These are phyloP conservation scores for Pipistrellus pipistrellus DNA, from an alignment of 2,797 vertebrate genomes.

Conservation along the genomic window DNA sequence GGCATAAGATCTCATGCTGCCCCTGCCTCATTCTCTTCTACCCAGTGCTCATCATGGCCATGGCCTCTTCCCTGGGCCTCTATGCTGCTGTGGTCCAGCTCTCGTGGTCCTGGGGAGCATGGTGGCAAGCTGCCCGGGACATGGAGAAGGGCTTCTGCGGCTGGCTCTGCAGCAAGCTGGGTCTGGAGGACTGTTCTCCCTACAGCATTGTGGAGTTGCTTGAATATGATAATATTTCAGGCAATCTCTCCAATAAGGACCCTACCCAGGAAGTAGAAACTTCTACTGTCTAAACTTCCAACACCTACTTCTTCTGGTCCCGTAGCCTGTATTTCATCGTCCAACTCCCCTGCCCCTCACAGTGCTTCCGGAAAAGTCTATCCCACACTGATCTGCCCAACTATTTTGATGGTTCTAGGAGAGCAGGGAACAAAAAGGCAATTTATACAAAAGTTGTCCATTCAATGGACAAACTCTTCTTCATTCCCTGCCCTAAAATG, in stretches of 20 bases:
- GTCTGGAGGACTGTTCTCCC: conserved; percentile 97
- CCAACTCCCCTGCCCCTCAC: neutral
- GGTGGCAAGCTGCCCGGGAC: conserved; percentile 96
- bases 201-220: conserved; percentile 98
- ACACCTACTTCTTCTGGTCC: neutral
- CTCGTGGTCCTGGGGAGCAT: conserved; percentile 96
- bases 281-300: conserved; percentile 92
- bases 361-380: conserved; percentile 45
- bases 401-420: conserved; percentile 34
- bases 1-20: conserved; percentile 98
- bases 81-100: conserved; percentile 96
- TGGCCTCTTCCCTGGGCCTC: conserved; percentile 94
- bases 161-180: conserved; percentile 97
- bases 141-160: conserved; percentile 99
- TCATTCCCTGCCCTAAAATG: conserved; percentile 18
- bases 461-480: neutral
- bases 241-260: conserved; percentile 93
- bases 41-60: conserved; percentile 96
- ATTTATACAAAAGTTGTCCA: conserved; percentile 12
- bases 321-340: neutral
- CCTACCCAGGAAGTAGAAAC: conserved; percentile 93
- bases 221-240: conserved; percentile 95
- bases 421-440: neutral
- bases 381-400: neutral
- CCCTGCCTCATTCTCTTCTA: conserved; percentile 99